phyloP scores from a whole-genome alignment of 2,797 vertebrate species.

The Enteromius afrohamiltoni region DNA sequence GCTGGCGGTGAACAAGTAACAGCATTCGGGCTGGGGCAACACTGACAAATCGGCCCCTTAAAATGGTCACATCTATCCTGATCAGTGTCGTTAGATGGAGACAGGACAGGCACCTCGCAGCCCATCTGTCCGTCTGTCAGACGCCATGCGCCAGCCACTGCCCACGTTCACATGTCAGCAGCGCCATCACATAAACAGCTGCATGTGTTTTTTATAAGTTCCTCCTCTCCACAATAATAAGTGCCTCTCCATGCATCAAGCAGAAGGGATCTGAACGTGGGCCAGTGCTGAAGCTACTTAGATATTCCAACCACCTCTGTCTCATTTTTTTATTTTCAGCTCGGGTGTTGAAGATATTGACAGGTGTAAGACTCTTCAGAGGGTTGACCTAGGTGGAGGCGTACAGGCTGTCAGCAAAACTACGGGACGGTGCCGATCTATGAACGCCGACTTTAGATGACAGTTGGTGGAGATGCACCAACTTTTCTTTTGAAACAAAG shows the following conservation, averaged over 20 bases:
- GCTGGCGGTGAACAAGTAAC: constrained; percentile 45
- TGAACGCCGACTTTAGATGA: constrained; percentile 56
- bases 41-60: constrained; percentile 69
- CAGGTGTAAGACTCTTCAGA: constrained; percentile 79
- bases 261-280: constrained; percentile 71
- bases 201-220: constrained; percentile 67
- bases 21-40: constrained; percentile 50
- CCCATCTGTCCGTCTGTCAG: constrained; percentile 77
- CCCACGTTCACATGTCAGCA: constrained; percentile 68
- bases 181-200: constrained; percentile 74
- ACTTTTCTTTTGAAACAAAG: constrained; percentile 24
- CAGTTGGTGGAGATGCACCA: constrained; percentile 55
- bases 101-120: constrained; percentile 63
- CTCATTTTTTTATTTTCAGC: constrained; percentile 56
- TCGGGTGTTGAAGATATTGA: constrained; percentile 74
- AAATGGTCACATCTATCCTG: constrained; percentile 72
- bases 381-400: constrained; percentile 73
- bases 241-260: constrained; percentile 60
- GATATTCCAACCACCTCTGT: constrained; percentile 59
- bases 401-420: constrained; percentile 76
- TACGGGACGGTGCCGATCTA: constrained; percentile 48
- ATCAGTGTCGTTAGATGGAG: constrained; percentile 64
- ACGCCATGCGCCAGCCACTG: constrained; percentile 71
- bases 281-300: constrained; percentile 77
- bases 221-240: constrained; percentile 66